phyloP scores from a whole-genome alignment of 2,888 invertebrate species.

The Rhagonycha fulva region DNA sequence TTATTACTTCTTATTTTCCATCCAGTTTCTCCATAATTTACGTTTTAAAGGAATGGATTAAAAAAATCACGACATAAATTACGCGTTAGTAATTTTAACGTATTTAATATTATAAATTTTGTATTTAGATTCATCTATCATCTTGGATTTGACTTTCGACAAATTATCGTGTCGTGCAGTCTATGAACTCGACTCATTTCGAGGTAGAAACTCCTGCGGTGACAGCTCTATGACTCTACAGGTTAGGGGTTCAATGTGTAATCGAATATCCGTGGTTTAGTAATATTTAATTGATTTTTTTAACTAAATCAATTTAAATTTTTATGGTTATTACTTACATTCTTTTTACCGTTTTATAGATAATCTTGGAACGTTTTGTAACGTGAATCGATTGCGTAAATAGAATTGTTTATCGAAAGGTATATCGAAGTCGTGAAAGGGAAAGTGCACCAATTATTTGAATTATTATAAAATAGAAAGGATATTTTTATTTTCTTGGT shows the following conservation, averaged over 20 bases:
- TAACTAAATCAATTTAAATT: neutral
- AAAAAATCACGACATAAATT: constrained; percentile 21
- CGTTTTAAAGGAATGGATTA: constrained; percentile 2
- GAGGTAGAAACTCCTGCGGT: constrained; percentile 30
- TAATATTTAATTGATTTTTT: neutral
- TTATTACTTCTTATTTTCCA: constrained; percentile 17
- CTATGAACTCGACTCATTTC: constrained; percentile 28
- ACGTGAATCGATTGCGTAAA: neutral
- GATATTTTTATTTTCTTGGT: constrained; percentile 11
- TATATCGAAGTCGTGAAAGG: constrained; percentile 27
- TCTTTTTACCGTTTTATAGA: neutral
- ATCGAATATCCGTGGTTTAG: neutral
- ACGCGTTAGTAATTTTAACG: constrained; percentile 31
- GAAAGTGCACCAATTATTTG: constrained; percentile 35
- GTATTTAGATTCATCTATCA: constrained; percentile 29
- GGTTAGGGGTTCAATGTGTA: constrained; percentile 18
- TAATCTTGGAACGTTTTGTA: neutral
- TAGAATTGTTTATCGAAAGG: constrained; percentile 18
- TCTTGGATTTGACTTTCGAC: constrained; percentile 28
- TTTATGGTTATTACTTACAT: neutral
- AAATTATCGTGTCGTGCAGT: constrained; percentile 30
- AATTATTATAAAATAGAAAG: constrained; percentile 35
- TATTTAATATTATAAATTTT: constrained; percentile 34
- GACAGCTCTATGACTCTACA: constrained; percentile 30
- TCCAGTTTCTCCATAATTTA: constrained; percentile 15